Conservation (phyloP, 1,140 invertebrate species). For the Drosophila ironensis region DNA sequence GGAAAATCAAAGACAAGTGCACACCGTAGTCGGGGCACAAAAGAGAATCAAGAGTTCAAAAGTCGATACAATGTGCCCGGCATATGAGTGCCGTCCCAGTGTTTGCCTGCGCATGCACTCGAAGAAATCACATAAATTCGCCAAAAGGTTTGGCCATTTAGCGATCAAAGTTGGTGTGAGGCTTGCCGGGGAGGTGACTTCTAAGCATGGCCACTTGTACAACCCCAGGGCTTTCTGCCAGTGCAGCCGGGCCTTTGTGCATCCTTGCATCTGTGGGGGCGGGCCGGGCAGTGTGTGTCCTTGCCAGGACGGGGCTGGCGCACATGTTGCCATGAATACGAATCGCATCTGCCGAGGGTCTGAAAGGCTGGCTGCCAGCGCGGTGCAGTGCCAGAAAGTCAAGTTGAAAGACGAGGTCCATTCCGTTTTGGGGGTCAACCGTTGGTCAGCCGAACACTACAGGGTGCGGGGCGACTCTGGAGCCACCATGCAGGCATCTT, state of each 20-base stretch:
- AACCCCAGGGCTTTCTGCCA: too few species aligned
- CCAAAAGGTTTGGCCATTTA: too few species aligned
- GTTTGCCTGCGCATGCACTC: slow-evolving; percentile 2
- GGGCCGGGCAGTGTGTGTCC: slow-evolving; percentile 36
- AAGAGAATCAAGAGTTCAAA: slow-evolving; percentile 62
- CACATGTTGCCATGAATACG: slow-evolving; percentile 67
- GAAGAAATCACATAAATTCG: too few species aligned
- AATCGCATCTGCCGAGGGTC: slow-evolving; percentile 51
- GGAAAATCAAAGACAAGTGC: slow-evolving; percentile 67
- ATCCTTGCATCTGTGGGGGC: too few species aligned
- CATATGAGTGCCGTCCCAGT: slow-evolving; percentile 12
- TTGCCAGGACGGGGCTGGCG: slow-evolving; percentile 17
- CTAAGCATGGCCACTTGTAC: too few species aligned
- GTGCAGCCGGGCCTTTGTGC: too few species aligned
- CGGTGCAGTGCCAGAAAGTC: slow-evolving; percentile 61
- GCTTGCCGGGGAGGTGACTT: too few species aligned
- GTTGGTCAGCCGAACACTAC: slow-evolving; percentile 21
- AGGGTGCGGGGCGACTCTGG: neutral
- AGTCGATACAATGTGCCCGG: slow-evolving; percentile 37
- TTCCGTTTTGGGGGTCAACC: slow-evolving; percentile 57
- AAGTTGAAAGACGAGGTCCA: slow-evolving; percentile 73
- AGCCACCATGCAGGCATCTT: neutral
- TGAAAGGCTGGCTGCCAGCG: slow-evolving; percentile 16
- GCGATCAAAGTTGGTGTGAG: too few species aligned
- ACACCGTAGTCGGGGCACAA: slow-evolving; percentile 54